Percentiles rank a stretch among this genome's conserved stretches.
phyloP scores from a whole-genome alignment of 2,113 vertebrate species.

The Larimichthys crocea region DNA sequence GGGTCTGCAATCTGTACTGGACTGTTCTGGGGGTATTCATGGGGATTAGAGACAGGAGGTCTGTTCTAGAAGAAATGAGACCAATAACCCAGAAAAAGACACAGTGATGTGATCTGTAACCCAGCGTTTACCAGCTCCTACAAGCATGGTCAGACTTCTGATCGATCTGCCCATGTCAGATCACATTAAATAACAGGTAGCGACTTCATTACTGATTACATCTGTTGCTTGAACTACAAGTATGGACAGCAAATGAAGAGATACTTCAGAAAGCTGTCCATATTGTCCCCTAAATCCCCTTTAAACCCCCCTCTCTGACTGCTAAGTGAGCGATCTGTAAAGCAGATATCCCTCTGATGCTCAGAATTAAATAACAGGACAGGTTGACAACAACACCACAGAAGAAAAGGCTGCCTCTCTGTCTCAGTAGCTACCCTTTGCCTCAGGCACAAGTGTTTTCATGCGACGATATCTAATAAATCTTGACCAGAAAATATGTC shows the following conservation, averaged over 20 bases:
- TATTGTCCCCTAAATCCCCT: conserved; percentile 48
- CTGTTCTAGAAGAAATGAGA: conserved; percentile 29
- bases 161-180: neutral
- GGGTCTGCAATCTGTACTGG: neutral
- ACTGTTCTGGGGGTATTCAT: conserved; percentile 47
- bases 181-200: conserved; percentile 17
- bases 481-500: conserved; percentile 5
- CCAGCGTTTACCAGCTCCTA: conserved; percentile 1
- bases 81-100: conserved; percentile 38
- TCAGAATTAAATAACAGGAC: conserved; percentile 34
- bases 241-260: neutral
- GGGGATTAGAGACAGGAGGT: conserved; percentile 60
- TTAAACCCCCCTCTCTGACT: conserved; percentile 18
- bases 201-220: neutral
- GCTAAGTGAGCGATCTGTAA: conserved; percentile 48
- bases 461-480: neutral
- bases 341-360: conserved; percentile 45
- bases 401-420: conserved; percentile 3
- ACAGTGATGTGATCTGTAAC: conserved; percentile 13
- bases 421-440: neutral
- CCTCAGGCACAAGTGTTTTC: neutral
- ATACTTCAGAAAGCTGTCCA: conserved; percentile 37
- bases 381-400: conserved; percentile 17
- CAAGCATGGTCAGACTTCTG: neutral
- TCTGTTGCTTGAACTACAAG: conserved; percentile 1